A percentile compares a stretch with the other conserved stretches of the same genome.
Evolutionary conservation across 2,797 vertebrate genomes (phyloP).

Genomic region (Acanthiza pusilla): DNA sequence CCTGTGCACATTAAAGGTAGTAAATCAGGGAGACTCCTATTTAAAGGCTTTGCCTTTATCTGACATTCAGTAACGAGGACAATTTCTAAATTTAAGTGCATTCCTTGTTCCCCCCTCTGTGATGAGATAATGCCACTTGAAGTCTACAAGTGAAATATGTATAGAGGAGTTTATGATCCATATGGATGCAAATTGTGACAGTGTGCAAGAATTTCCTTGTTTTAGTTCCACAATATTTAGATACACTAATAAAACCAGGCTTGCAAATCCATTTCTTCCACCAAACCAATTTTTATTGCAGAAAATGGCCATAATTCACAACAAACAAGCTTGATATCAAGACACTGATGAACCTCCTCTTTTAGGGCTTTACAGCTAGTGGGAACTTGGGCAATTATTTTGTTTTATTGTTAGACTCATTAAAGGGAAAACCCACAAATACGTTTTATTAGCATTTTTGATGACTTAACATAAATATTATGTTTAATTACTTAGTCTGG

Average conservation of each 20-base stretch:
- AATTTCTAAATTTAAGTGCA: constrained; percentile 65
- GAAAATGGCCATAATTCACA: constrained; percentile 66
- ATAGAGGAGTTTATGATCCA: constrained; percentile 70
- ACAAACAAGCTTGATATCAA: constrained; percentile 56
- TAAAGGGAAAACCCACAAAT: constrained; percentile 49
- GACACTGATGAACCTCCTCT: constrained; percentile 32
- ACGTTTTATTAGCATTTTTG: constrained; percentile 52
- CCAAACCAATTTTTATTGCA: constrained; percentile 66
- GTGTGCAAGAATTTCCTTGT: constrained; percentile 65
- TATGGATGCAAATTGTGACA: constrained; percentile 57
- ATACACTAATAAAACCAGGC: constrained; percentile 68
- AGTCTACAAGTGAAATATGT: constrained; percentile 56
- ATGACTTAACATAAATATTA: constrained; percentile 43
- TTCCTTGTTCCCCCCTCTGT: constrained; percentile 37
- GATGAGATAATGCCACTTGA: constrained; percentile 62
- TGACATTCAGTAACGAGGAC: constrained; percentile 72
- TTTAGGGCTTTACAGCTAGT: constrained; percentile 28
- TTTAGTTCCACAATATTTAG: constrained; percentile 68
- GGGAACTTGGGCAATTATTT: not conserved
- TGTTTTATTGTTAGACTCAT: constrained; percentile 39
- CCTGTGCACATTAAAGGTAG: constrained; percentile 65
- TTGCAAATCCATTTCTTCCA: constrained; percentile 68
- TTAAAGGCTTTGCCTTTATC: constrained; percentile 73
- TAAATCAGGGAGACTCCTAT: constrained; percentile 72
- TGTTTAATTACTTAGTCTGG: too few relatives aligned